These are phyloP conservation scores for Takifugu rubripes DNA, from an alignment of 2,797 vertebrate genomes.

Conservation along the genomic window DNA sequence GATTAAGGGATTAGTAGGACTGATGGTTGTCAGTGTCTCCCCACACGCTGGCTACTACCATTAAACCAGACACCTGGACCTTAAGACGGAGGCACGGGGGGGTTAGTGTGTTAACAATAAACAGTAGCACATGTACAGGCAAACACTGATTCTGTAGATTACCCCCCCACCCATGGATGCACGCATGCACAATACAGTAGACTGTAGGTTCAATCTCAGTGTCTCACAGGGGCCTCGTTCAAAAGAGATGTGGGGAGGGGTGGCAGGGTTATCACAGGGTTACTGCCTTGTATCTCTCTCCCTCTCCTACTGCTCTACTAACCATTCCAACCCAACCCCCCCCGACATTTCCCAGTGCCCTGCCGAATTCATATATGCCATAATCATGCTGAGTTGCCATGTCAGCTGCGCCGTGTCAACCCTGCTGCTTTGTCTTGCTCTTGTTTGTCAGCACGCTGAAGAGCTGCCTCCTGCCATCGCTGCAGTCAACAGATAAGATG, in stretches of 20 bases:
- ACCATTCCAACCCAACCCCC: conserved; percentile 38
- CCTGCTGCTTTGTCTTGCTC: conserved; percentile 54
- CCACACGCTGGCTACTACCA: conserved; percentile 48
- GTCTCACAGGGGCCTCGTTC: conserved; percentile 37
- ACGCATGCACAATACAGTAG: conserved; percentile 28
- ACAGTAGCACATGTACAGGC: conserved; percentile 2
- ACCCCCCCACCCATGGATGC: conserved; percentile 9
- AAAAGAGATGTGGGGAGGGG: conserved; percentile 37
- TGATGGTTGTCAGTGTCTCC: conserved; percentile 72
- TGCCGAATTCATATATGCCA: conserved; percentile 67
- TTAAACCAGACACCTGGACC: conserved; percentile 58
- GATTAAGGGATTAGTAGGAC: conserved; percentile 76
- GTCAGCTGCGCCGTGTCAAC: conserved; percentile 56
- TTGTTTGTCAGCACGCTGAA: conserved; percentile 40
- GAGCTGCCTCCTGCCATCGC: conserved; percentile 38
- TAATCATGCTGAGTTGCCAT: conserved; percentile 55
- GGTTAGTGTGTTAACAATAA: conserved; percentile 35
- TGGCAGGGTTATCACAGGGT: conserved; percentile 54
- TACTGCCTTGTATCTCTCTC: conserved; percentile 36
- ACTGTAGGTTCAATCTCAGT: conserved; percentile 43
- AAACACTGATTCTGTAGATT: conserved; percentile 12
- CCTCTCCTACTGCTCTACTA: conserved; percentile 15
- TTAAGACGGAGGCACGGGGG: conserved; percentile 21
- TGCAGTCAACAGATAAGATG: conserved; percentile 40
- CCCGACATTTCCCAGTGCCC: conserved; percentile 44